phyloP scores from a whole-genome alignment of 2,113 vertebrate genomes.

The Dolichotis patagonum region DNA sequence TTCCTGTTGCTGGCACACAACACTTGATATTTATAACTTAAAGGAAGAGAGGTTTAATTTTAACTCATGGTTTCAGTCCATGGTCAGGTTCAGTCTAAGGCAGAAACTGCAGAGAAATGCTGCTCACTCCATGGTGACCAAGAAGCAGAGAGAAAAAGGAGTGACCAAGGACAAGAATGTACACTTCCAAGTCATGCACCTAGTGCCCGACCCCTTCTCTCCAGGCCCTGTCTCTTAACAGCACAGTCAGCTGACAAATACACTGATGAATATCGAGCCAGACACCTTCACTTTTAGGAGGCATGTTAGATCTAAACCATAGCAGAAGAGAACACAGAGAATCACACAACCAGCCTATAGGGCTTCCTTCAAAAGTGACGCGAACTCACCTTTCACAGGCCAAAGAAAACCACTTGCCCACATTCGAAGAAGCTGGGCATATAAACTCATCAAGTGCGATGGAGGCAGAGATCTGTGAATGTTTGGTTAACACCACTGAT shows the following conservation, averaged over 20 bases:
- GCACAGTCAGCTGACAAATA: background rate
- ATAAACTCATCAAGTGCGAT: background rate
- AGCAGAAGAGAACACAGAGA: background rate
- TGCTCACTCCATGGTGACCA: background rate
- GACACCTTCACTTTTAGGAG: background rate
- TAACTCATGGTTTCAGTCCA: background rate
- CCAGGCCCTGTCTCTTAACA: background rate
- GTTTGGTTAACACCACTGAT: background rate
- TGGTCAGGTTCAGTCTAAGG: too few relatives aligned
- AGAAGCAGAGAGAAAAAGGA: background rate
- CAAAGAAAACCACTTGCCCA: background rate
- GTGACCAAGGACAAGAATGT: background rate
- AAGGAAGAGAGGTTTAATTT: background rate
- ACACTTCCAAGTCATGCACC: background rate
- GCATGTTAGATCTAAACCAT: background rate
- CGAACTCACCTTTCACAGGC: background rate
- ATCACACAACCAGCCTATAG: background rate
- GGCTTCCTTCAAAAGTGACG: background rate
- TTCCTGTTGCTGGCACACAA: background rate
- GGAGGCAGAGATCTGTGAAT: conserved; percentile 6
- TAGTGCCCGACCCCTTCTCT: background rate
- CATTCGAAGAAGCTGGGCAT: background rate
- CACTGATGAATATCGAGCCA: background rate
- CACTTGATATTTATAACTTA: background rate
- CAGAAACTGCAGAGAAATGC: background rate